A percentile compares a stretch with the other conserved stretches of the same genome.
These are phyloP conservation scores for Enteromius radiatus DNA, from an alignment of 2,797 vertebrate genomes.

Conservation along the genomic window DNA sequence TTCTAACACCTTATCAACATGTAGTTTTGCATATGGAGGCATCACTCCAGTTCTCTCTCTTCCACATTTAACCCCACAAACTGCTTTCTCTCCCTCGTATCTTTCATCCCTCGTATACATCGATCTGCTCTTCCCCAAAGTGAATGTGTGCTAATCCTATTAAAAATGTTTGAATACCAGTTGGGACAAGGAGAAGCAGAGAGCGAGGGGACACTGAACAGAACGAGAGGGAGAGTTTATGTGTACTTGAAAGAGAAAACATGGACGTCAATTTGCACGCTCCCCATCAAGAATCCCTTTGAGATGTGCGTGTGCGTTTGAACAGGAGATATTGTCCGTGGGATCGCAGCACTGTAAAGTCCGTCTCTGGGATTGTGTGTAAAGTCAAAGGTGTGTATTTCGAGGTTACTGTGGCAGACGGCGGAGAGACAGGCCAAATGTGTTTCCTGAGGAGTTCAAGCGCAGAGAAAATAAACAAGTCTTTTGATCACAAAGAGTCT, in stretches of 20 bases:
- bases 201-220: constrained; percentile 50
- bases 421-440: constrained; percentile 72
- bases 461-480: constrained; percentile 83
- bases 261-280: constrained; percentile 46
- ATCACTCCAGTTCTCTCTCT: neutral
- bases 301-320: neutral
- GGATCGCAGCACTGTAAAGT: constrained; percentile 46
- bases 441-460: constrained; percentile 80
- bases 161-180: constrained; percentile 79
- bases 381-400: constrained; percentile 49
- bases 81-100: constrained; percentile 20
- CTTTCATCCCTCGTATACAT: constrained; percentile 56
- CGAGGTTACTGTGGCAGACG: constrained; percentile 59
- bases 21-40: neutral
- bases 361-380: constrained; percentile 60
- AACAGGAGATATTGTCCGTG: constrained; percentile 10
- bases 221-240: constrained; percentile 34
- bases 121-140: constrained; percentile 56
- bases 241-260: constrained; percentile 40
- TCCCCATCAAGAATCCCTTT: constrained; percentile 26
- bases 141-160: constrained; percentile 76
- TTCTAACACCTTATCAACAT: neutral
- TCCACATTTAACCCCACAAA: constrained; percentile 47
- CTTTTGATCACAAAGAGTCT: constrained; percentile 83
- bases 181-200: constrained; percentile 63